Percentiles rank a stretch among this genome's conserved stretches.
These are phyloP conservation scores for Pheucticus melanocephalus DNA, from an alignment of 2,113 vertebrate species.

Conservation along the genomic window DNA sequence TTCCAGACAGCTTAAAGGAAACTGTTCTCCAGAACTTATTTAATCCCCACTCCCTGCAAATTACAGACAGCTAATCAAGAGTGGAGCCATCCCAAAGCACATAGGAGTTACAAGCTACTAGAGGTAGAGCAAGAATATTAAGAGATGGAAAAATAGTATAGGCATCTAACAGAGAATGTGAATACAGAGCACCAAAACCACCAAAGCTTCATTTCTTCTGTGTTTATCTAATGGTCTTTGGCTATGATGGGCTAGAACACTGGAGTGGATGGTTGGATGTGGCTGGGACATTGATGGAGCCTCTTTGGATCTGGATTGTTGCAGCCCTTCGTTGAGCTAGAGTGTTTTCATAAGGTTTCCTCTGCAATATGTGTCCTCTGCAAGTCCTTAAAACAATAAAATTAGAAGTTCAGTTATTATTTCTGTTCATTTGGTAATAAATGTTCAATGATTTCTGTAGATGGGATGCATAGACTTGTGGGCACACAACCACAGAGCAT, in stretches of 20 bases:
- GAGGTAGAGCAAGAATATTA: not conserved
- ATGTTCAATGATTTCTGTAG: not conserved
- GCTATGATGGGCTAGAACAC: not conserved
- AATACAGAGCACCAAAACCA: not conserved
- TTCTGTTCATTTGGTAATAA: not conserved
- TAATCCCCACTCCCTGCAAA: not conserved
- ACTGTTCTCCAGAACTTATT: not conserved
- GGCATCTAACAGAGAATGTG: not conserved
- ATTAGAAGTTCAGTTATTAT: not conserved
- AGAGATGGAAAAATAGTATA: not conserved
- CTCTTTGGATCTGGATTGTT: not conserved
- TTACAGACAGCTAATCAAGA: not conserved
- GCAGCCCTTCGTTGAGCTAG: not conserved
- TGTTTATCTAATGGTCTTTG: not conserved
- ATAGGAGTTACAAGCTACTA: not conserved
- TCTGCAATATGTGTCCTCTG: not conserved
- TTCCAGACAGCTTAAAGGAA: not conserved
- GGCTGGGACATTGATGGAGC: not conserved
- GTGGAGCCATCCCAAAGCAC: not conserved
- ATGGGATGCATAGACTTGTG: not conserved
- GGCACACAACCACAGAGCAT: not conserved
- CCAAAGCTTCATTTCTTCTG: not conserved
- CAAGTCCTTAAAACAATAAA: not conserved
- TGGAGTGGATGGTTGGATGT: not conserved
- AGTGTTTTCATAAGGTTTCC: not conserved